These are phyloP conservation scores for Cacoxenus indagator DNA, from an alignment of 2,888 invertebrate genomes.

Conservation along the genomic window DNA sequence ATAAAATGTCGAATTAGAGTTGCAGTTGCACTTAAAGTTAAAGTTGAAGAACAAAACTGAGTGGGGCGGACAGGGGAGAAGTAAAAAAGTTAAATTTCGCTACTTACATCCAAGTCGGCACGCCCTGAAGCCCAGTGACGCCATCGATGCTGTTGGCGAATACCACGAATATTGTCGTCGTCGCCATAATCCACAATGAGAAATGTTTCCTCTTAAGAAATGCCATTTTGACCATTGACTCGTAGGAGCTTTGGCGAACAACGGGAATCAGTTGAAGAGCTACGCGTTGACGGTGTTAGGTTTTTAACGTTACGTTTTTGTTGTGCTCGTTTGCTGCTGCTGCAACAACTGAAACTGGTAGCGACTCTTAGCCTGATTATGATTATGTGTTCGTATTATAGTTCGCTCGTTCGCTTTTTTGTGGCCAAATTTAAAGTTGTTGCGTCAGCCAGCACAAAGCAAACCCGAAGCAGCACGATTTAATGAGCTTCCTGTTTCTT, in stretches of 20 bases:
- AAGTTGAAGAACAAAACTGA: neutral
- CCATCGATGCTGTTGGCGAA: conserved; percentile 55
- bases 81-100: conserved; percentile 1
- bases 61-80: neutral
- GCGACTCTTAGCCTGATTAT: neutral
- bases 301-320: neutral
- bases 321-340: neutral
- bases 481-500: conserved; percentile 13
- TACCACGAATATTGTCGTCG: conserved; percentile 56
- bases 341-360: too few relatives aligned
- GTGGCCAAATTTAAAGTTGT: neutral
- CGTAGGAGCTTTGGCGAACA: too few relatives aligned
- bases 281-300: neutral
- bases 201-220: conserved; percentile 67
- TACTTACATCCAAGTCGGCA: conserved; percentile 71
- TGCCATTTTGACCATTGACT: conserved; percentile 56
- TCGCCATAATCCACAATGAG: conserved; percentile 66
- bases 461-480: neutral
- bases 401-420: too few relatives aligned
- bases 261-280: neutral
- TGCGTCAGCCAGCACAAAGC: neutral
- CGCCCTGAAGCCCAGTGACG: conserved; percentile 66
- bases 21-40: neutral
- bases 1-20: neutral
- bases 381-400: conserved; percentile 1